phyloP scores from a whole-genome alignment of 2,113 vertebrate species.

The Calonectris borealis region DNA sequence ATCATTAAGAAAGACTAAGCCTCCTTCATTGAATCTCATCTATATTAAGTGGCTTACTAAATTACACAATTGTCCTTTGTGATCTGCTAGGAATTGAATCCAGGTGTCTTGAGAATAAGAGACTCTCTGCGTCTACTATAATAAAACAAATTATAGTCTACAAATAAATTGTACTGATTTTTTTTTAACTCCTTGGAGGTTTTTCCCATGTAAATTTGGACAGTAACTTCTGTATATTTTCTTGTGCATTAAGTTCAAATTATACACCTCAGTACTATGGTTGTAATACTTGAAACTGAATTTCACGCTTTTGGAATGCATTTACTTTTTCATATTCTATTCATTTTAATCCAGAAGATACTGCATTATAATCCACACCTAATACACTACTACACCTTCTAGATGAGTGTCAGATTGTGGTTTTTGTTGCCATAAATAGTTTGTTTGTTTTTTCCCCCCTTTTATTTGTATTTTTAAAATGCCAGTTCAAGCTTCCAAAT shows the following conservation, averaged over 20 bases:
- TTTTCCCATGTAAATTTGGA: background rate
- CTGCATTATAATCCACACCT: background rate
- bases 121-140: background rate
- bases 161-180: background rate
- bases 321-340: background rate
- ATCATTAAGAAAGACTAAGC: background rate
- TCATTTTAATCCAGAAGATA: background rate
- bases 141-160: background rate
- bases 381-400: background rate
- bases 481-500: background rate
- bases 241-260: slow-evolving; percentile 1
- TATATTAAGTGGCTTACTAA: background rate
- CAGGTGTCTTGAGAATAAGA: background rate
- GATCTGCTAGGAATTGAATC: slow-evolving; percentile 3
- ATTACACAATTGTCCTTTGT: slow-evolving; percentile 9
- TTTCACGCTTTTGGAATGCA: background rate
- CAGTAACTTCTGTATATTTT: background rate
- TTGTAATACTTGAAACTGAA: background rate
- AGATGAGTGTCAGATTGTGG: background rate
- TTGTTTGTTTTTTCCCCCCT: background rate
- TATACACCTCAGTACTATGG: background rate
- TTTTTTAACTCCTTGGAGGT: background rate
- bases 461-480: background rate
- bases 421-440: background rate
- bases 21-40: background rate